Conservation (phyloP, 2,888 invertebrate species). For the Plutella xylostella region DNA sequence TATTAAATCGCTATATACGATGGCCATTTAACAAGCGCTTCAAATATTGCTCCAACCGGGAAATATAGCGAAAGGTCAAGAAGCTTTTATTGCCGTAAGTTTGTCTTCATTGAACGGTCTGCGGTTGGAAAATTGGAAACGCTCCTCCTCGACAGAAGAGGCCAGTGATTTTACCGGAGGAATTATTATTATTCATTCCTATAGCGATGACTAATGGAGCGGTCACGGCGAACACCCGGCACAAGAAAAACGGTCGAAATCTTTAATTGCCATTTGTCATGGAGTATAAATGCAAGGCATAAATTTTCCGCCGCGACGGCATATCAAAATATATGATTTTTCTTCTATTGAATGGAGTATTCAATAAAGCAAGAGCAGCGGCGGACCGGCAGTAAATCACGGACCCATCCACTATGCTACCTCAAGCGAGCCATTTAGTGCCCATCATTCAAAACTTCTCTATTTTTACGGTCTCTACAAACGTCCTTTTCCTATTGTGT, state of each 20-base stretch:
- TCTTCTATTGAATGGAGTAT: conserved; percentile 53
- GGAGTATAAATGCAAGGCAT: conserved; percentile 47
- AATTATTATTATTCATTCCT: too few relatives aligned
- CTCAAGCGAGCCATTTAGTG: conserved; percentile 18
- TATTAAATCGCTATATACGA: conserved; percentile 20
- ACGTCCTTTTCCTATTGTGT: too few relatives aligned
- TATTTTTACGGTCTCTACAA: too few relatives aligned
- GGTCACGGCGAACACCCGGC: background rate
- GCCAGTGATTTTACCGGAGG: background rate
- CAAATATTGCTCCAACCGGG: too few relatives aligned
- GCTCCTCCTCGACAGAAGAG: background rate
- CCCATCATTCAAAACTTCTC: too few relatives aligned
- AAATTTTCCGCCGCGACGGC: conserved; percentile 44
- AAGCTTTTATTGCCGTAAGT: background rate
- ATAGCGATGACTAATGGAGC: too few relatives aligned
- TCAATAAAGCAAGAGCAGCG: conserved; percentile 49
- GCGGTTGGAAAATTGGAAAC: background rate
- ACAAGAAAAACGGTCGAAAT: conserved; percentile 17
- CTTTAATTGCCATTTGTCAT: conserved; percentile 53
- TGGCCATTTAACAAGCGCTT: conserved; percentile 18
- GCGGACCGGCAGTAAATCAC: conserved; percentile 51
- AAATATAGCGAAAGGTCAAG: too few relatives aligned
- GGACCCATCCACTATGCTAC: conserved; percentile 34
- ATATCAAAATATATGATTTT: conserved; percentile 61
- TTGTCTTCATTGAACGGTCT: background rate